Conservation (phyloP, 2,113 vertebrate genomes). For the Halichoerus grypus region DNA sequence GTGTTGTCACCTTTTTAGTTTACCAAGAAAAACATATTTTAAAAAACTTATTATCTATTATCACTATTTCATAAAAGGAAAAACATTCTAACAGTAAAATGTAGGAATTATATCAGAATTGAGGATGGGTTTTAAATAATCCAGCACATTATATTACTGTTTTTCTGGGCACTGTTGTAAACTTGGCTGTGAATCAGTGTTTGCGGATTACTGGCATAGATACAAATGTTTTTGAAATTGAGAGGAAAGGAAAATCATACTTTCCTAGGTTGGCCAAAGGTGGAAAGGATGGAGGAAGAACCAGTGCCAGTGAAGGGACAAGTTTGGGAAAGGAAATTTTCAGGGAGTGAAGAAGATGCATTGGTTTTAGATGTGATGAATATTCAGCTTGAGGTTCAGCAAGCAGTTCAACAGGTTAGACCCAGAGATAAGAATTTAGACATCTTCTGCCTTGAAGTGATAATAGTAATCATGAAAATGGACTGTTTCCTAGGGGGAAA, state of each 20-base stretch:
- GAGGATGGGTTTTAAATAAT: not conserved
- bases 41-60: not conserved
- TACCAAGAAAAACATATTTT: not conserved
- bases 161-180: not conserved
- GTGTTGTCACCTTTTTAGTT: constrained; percentile 33
- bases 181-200: constrained; percentile 16
- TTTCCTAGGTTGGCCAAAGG: not conserved
- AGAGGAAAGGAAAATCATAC: not conserved
- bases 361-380: not conserved
- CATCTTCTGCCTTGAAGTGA: not conserved
- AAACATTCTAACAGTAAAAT: constrained; percentile 8
- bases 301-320: not conserved
- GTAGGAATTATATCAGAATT: not conserved
- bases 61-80: constrained; percentile 22
- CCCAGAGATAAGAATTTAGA: not conserved
- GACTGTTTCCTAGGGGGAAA: not conserved
- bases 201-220: not conserved
- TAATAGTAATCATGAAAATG: not conserved
- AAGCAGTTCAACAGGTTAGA: not conserved
- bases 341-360: not conserved
- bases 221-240: not conserved
- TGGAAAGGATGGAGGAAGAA: not conserved
- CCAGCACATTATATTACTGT: not conserved
- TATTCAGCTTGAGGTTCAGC: not conserved
- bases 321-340: not conserved